Conservation (phyloP, 2,797 vertebrate genomes). For the Parauchenoglanis punctatus region DNA sequence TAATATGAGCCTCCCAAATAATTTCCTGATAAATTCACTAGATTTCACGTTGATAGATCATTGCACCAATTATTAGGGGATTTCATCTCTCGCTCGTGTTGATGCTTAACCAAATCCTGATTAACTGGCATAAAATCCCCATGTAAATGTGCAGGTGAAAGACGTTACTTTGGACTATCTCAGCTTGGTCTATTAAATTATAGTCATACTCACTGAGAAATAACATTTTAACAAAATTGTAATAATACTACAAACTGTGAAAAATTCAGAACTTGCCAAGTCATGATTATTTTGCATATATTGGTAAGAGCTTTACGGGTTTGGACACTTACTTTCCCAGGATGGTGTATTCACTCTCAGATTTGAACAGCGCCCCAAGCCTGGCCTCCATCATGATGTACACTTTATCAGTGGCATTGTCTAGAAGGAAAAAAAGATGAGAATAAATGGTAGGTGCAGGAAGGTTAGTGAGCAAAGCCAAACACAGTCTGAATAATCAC, state of each 20-base stretch:
- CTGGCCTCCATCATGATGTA: conserved; percentile 97
- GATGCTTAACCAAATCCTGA: not conserved
- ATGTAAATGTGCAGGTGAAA: not conserved
- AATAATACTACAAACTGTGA: not conserved
- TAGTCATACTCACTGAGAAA: not conserved
- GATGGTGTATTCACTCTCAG: conserved; percentile 86
- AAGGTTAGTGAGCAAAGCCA: not conserved
- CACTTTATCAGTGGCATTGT: conserved; percentile 79
- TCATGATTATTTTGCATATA: not conserved
- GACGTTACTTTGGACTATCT: not conserved
- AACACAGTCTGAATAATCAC: not conserved
- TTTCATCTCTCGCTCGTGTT: not conserved
- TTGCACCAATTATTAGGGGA: not conserved
- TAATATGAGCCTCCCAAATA: not conserved
- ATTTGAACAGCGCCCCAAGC: conserved; percentile 87
- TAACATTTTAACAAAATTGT: not conserved
- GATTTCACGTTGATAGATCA: not conserved
- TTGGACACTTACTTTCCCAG: conserved; percentile 87
- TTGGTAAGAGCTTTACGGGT: not conserved
- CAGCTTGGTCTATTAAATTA: not conserved
- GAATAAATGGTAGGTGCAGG: not conserved
- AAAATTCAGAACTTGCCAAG: not conserved
- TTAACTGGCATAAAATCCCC: too few species aligned
- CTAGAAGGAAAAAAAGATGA: conserved; percentile 64
- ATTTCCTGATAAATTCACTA: not conserved